These are phyloP conservation scores for Eutolmus rufibarbis DNA, from an alignment of 2,888 invertebrate species.

Conservation along the genomic window DNA sequence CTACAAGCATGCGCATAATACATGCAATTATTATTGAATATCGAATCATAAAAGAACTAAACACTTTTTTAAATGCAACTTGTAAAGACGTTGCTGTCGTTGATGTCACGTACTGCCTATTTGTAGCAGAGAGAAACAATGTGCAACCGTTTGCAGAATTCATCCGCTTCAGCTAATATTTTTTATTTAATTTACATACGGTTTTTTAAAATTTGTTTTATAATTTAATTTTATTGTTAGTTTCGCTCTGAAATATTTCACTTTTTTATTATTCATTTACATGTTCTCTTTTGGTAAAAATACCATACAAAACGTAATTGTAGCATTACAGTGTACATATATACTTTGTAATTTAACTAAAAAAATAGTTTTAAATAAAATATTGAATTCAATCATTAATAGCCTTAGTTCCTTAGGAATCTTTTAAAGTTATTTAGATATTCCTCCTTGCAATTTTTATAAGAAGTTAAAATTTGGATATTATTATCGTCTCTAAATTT, in stretches of 20 bases:
- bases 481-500: background rate
- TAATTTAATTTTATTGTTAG: background rate
- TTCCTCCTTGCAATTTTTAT: background rate
- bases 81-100: background rate
- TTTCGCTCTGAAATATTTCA: slow-evolving; percentile 15
- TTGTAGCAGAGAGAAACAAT: background rate
- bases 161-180: background rate
- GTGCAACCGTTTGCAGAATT: background rate
- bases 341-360: background rate
- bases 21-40: too few species aligned
- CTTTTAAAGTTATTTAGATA: background rate
- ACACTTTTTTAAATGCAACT: background rate
- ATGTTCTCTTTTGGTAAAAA: slow-evolving; percentile 62
- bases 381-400: background rate
- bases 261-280: slow-evolving; percentile 14
- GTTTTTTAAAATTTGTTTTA: background rate
- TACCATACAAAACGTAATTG: slow-evolving; percentile 69
- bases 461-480: background rate
- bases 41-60: background rate
- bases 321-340: slow-evolving; percentile 65
- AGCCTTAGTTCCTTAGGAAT: background rate
- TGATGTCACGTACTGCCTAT: background rate
- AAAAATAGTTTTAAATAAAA: slow-evolving; percentile 10
- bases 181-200: background rate
- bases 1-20: background rate